Evolutionary conservation across 2,888 invertebrate species (phyloP).

Genomic region (Aleiodes testaceus): DNA sequence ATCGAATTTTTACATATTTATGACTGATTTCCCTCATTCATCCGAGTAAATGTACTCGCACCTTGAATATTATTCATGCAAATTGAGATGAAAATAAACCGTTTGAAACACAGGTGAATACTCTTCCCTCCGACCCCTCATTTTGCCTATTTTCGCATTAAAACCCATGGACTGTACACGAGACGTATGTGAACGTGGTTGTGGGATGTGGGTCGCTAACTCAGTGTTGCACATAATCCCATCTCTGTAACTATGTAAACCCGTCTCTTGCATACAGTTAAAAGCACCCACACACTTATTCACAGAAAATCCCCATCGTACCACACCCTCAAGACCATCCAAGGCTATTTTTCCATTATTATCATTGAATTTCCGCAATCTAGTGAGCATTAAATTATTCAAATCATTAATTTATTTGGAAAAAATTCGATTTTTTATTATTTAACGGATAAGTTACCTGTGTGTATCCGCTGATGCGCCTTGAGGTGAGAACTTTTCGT

Average conservation of each 20-base stretch:
- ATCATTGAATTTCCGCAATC: conserved; percentile 27
- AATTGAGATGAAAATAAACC: conserved; percentile 32
- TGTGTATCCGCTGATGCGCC: conserved; percentile 98
- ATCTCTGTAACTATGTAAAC: conserved; percentile 20
- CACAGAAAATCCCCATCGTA: conserved; percentile 54
- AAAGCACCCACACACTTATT: conserved; percentile 49
- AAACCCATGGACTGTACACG: neutral
- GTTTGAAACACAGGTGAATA: conserved; percentile 25
- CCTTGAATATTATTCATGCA: conserved; percentile 35
- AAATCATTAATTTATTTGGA: conserved; percentile 1
- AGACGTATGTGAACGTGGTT: conserved; percentile 23
- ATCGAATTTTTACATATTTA: neutral
- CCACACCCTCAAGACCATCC: conserved; percentile 61
- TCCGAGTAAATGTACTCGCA: conserved; percentile 19
- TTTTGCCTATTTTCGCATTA: conserved; percentile 18
- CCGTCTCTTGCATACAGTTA: conserved; percentile 14
- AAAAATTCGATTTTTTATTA: neutral
- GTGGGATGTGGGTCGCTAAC: conserved; percentile 65
- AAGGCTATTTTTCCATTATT: conserved; percentile 23
- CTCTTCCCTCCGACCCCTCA: neutral
- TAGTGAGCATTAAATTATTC: conserved; percentile 12
- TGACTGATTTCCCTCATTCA: neutral
- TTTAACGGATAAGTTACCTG: conserved; percentile 76
- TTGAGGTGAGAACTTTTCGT: conserved; percentile 98
- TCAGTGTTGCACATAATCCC: conserved; percentile 55